Percentiles rank a stretch among this genome's conserved stretches.
phyloP scores from a whole-genome alignment of 2,888 invertebrate species.

The Athalia cordata region DNA sequence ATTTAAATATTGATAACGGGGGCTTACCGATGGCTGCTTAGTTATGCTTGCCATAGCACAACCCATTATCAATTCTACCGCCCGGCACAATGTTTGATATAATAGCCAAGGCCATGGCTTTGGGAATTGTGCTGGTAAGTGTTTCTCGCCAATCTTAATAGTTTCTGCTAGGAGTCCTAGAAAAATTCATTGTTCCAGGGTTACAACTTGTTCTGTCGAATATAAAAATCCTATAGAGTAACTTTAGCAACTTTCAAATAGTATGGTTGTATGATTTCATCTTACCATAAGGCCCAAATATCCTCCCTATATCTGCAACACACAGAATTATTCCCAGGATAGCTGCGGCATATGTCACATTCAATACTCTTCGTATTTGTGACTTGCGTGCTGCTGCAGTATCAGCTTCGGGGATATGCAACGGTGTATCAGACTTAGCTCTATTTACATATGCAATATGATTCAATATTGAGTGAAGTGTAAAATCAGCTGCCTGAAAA shows the following conservation, averaged over 20 bases:
- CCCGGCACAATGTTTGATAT: slow-evolving; percentile 75
- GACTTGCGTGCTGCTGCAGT: slow-evolving; percentile 67
- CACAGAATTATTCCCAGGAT: slow-evolving; percentile 75
- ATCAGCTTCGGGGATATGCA: slow-evolving; percentile 67
- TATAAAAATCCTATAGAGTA: background rate
- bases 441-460: slow-evolving; percentile 76
- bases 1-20: slow-evolving; percentile 70
- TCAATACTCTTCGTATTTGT: slow-evolving; percentile 74
- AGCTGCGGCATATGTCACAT: slow-evolving; percentile 75
- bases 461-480: slow-evolving; percentile 75
- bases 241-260: slow-evolving; percentile 34
- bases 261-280: slow-evolving; percentile 10
- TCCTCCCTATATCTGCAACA: slow-evolving; percentile 73
- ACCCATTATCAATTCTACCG: slow-evolving; percentile 74
- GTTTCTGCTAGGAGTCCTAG: slow-evolving; percentile 65
- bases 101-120: slow-evolving; percentile 76
- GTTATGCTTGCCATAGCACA: slow-evolving; percentile 77
- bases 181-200: slow-evolving; percentile 35
- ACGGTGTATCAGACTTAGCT: slow-evolving; percentile 68
- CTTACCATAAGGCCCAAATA: slow-evolving; percentile 76
- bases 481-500: slow-evolving; percentile 71
- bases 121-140: slow-evolving; percentile 61
- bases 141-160: slow-evolving; percentile 58
- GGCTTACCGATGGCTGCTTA: slow-evolving; percentile 75
- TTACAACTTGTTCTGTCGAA: background rate